Evolutionary conservation across 2,888 invertebrate species (phyloP).

Genomic region (Panopea generosa): DNA sequence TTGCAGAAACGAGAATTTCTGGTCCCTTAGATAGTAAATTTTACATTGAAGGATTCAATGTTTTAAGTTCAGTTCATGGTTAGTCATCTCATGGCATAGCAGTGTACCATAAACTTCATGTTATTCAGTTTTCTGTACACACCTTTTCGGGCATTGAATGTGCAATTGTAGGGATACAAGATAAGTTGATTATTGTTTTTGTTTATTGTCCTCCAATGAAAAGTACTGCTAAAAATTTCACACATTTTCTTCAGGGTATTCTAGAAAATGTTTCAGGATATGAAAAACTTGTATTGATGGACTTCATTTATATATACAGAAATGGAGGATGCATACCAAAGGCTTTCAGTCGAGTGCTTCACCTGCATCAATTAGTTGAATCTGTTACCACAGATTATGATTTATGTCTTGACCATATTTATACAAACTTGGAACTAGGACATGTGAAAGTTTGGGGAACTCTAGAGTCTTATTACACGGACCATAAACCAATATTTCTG

Average conservation of each 20-base stretch:
- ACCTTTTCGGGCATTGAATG: slow-evolving; percentile 11
- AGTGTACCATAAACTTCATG: slow-evolving; percentile 4
- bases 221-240: neutral
- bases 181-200: neutral
- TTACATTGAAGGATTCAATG: slow-evolving; percentile 5
- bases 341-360: no score
- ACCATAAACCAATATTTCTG: slow-evolving; percentile 41
- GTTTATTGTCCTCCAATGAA: slow-evolving; percentile 20
- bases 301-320: no score
- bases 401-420: slow-evolving; percentile 11
- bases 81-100: slow-evolving; percentile 36
- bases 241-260: neutral
- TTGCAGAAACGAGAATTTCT: slow-evolving; percentile 42
- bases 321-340: no score
- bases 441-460: slow-evolving; percentile 10
- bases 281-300: no score
- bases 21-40: neutral
- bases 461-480: slow-evolving; percentile 41
- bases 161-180: neutral
- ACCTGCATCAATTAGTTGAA: neutral
- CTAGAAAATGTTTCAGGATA: no score
- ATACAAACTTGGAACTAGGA: neutral
- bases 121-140: neutral
- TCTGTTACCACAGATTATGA: slow-evolving; percentile 6
- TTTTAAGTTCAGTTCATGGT: slow-evolving; percentile 21